phyloP scores from a whole-genome alignment of 2,888 invertebrate genomes.

The Athalia cordata region DNA sequence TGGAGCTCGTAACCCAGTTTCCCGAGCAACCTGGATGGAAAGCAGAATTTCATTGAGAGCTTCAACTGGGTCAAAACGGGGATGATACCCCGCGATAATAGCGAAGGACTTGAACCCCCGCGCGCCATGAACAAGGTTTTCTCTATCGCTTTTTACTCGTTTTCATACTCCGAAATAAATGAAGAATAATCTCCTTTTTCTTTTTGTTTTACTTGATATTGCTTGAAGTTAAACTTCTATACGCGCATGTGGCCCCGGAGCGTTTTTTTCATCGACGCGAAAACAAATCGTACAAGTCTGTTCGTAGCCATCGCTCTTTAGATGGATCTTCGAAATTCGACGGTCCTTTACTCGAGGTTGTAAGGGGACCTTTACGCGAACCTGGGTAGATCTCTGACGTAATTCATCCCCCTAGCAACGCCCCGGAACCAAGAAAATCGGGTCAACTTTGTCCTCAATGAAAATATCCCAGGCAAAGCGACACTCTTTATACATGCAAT shows the following conservation, averaged over 20 bases:
- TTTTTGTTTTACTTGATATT: not conserved
- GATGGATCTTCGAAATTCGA: conserved; percentile 15
- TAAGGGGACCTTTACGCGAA: conserved; percentile 26
- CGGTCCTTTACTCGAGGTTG: conserved; percentile 20
- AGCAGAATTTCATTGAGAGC: conserved; percentile 26
- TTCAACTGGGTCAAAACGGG: conserved; percentile 34
- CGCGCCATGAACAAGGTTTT: conserved; percentile 3
- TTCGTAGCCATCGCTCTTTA: conserved; percentile 17
- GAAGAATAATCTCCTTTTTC: not conserved
- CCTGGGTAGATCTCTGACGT: conserved; percentile 39
- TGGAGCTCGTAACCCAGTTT: conserved; percentile 35
- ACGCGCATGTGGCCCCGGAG: no score
- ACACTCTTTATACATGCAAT: not conserved
- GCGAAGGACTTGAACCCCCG: conserved; percentile 1
- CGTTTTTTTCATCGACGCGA: not conserved
- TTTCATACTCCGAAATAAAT: no score
- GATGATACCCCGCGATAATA: not conserved
- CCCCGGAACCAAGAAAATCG: conserved; percentile 36
- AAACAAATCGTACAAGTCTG: not conserved
- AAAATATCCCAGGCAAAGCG: conserved; percentile 16
- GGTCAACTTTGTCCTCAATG: conserved; percentile 44
- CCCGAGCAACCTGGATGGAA: conserved; percentile 26
- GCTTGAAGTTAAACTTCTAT: no score
- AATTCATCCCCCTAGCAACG: conserved; percentile 45
- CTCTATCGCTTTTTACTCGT: no score